Percentiles rank a stretch among this genome's conserved stretches.
phyloP scores from a whole-genome alignment of 2,113 vertebrate genomes.

The Antechinus stuartii region DNA sequence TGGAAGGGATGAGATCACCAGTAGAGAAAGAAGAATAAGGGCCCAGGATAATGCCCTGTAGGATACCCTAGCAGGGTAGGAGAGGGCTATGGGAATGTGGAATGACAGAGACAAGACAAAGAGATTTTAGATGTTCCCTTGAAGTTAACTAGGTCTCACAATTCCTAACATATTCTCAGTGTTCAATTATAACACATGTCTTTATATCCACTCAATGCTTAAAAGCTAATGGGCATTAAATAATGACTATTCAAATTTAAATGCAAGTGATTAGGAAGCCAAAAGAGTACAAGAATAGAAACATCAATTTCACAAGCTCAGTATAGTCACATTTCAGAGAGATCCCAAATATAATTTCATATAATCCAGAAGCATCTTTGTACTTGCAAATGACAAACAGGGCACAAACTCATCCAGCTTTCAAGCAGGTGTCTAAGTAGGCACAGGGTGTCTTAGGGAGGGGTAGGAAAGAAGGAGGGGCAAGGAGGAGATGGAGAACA shows the following conservation, averaged over 20 bases:
- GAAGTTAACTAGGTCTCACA: not conserved
- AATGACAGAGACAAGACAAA: not conserved
- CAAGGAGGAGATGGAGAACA: conserved; percentile 39
- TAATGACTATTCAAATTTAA: conserved; percentile 26
- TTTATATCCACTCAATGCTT: conserved; percentile 26
- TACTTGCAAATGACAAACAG: conserved; percentile 7
- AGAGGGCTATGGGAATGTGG: not conserved
- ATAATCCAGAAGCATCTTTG: conserved; percentile 37
- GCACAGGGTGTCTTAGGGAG: not conserved
- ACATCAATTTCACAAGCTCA: conserved; percentile 53
- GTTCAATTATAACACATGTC: conserved; percentile 33
- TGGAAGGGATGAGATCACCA: not conserved
- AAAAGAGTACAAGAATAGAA: conserved; percentile 38
- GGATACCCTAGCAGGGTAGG: not conserved
- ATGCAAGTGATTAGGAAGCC: conserved; percentile 12
- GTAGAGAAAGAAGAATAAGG: not conserved
- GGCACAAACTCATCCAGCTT: conserved; percentile 14
- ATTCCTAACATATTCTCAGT: conserved; percentile 48
- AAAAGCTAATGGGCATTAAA: conserved; percentile 4
- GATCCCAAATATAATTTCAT: conserved; percentile 3
- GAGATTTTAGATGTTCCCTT: conserved; percentile 1
- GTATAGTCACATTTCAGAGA: conserved; percentile 28
- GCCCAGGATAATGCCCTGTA: not conserved
- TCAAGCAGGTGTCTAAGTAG: conserved; percentile 50
- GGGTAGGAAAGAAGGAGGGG: too few species aligned